phyloP scores from a whole-genome alignment of 2,888 invertebrate genomes.

The Crossocerus cetratus region DNA sequence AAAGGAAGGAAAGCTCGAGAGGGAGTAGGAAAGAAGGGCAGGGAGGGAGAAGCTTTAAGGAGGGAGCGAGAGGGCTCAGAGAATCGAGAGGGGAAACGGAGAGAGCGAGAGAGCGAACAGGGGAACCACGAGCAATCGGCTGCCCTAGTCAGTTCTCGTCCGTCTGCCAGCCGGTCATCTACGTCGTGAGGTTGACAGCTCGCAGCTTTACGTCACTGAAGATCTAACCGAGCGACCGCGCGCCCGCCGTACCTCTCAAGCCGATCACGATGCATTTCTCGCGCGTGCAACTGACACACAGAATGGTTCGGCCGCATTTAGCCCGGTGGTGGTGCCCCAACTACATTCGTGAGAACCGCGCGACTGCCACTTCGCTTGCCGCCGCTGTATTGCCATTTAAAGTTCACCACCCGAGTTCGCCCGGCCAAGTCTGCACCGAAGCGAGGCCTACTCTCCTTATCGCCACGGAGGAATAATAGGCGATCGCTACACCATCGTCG shows the following conservation, averaged over 20 bases:
- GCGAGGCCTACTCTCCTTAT: too few species aligned
- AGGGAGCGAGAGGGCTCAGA: constrained; percentile 42
- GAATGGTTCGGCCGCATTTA: too few species aligned
- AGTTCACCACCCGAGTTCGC: too few species aligned
- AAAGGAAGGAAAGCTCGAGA: neutral
- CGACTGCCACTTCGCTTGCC: too few species aligned
- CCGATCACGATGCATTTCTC: neutral
- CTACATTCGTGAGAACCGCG: too few species aligned
- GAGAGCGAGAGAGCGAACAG: constrained; percentile 58
- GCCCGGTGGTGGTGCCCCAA: too few species aligned
- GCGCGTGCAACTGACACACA: too few species aligned
- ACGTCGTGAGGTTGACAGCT: constrained; percentile 58
- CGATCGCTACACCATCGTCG: too few species aligned
- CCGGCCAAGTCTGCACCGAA: too few species aligned
- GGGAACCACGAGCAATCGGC: constrained; percentile 71
- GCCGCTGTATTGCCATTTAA: too few species aligned
- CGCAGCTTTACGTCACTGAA: constrained; percentile 33
- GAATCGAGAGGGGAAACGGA: constrained; percentile 31
- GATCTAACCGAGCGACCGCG: neutral
- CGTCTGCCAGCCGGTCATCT: constrained; percentile 72
- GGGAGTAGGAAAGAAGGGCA: constrained; percentile 13
- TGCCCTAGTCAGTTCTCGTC: constrained; percentile 73
- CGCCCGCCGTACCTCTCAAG: neutral
- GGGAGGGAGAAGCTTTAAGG: constrained; percentile 28
- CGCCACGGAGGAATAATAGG: too few species aligned